Conservation (phyloP, 2,888 invertebrate genomes). For the Linnaemya tessellans region DNA sequence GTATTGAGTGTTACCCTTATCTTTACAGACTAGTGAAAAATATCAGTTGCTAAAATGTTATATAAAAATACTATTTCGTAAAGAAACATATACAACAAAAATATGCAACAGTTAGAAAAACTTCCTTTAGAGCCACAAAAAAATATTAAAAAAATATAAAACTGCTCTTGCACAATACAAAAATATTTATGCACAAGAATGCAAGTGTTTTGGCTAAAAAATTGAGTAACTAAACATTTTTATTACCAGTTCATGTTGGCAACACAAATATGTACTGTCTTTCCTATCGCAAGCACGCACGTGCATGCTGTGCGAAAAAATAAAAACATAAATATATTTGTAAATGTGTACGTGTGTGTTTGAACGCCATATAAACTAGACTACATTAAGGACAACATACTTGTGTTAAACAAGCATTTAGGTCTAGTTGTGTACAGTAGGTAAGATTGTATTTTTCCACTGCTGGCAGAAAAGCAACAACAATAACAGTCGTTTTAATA, state of each 20-base stretch:
- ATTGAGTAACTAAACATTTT: slow-evolving; percentile 47
- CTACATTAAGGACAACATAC: slow-evolving; percentile 34
- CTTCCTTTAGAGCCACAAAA: background rate
- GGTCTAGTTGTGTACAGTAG: background rate
- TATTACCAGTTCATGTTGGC: slow-evolving; percentile 51
- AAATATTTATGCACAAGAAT: background rate
- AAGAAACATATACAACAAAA: background rate
- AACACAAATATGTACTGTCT: slow-evolving; percentile 39
- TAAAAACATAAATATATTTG: background rate
- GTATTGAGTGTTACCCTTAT: too few relatives aligned
- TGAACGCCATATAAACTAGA: background rate
- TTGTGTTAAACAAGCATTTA: slow-evolving; percentile 35
- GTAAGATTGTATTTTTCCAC: background rate
- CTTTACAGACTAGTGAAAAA: too few relatives aligned
- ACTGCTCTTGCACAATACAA: background rate
- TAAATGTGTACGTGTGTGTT: background rate
- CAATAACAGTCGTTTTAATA: background rate
- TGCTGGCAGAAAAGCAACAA: too few relatives aligned
- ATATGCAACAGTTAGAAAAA: background rate
- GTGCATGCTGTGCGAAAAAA: background rate
- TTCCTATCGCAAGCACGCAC: slow-evolving; percentile 20
- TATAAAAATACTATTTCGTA: too few relatives aligned
- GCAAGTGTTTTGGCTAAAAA: slow-evolving; percentile 15
- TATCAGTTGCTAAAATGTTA: too few relatives aligned
- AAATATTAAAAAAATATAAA: background rate